These are phyloP conservation scores for Biston betularia DNA, from an alignment of 2,888 invertebrate genomes.

Conservation along the genomic window DNA sequence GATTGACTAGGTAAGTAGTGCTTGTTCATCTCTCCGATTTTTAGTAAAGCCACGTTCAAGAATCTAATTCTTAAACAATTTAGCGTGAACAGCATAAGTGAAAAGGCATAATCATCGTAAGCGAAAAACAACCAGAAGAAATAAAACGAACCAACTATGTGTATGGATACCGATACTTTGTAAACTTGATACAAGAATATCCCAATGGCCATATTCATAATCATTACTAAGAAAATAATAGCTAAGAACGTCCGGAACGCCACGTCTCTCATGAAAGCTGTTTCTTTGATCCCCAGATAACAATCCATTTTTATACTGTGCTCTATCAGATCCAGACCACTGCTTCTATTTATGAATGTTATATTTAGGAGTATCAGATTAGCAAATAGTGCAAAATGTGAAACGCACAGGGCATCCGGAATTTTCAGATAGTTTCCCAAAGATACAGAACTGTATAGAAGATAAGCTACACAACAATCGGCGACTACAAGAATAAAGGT, in stretches of 20 bases:
- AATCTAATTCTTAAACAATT: slow-evolving; percentile 61
- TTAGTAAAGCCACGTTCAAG: slow-evolving; percentile 67
- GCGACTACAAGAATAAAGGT: slow-evolving; percentile 46
- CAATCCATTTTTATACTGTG: slow-evolving; percentile 62
- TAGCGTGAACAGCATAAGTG: slow-evolving; percentile 39
- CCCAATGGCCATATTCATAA: slow-evolving; percentile 47
- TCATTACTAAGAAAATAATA: slow-evolving; percentile 38
- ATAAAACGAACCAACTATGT: slow-evolving; percentile 51
- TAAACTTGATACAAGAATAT: slow-evolving; percentile 51
- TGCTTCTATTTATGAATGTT: slow-evolving; percentile 54
- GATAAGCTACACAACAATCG: slow-evolving; percentile 45
- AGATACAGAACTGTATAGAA: slow-evolving; percentile 51
- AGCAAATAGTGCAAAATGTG: slow-evolving; percentile 52
- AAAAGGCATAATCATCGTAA: slow-evolving; percentile 58
- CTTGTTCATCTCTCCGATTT: slow-evolving; percentile 57
- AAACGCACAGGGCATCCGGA: slow-evolving; percentile 56
- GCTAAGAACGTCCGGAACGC: slow-evolving; percentile 44
- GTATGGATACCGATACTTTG: slow-evolving; percentile 49
- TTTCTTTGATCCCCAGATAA: slow-evolving; percentile 63
- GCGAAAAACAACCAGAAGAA: slow-evolving; percentile 57
- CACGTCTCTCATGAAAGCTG: slow-evolving; percentile 64
- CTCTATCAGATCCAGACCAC: slow-evolving; percentile 54
- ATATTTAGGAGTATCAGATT: slow-evolving; percentile 57
- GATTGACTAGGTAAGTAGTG: slow-evolving; percentile 61
- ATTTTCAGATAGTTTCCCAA: slow-evolving; percentile 50